Percentiles rank a stretch among this genome's conserved stretches.
Conservation (phyloP, 2,113 vertebrate species). For the Hippoglossus stenolepis region DNA sequence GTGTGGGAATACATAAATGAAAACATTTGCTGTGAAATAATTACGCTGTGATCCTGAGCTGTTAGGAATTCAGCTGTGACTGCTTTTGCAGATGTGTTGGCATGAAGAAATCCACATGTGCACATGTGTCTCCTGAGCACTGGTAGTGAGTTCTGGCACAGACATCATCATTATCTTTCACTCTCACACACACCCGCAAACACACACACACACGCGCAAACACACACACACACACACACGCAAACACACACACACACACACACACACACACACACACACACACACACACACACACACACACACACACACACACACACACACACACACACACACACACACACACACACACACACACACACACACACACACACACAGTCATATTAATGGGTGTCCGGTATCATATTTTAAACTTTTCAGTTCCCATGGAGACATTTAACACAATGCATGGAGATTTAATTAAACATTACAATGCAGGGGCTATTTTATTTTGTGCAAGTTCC, state of each 20-base stretch:
- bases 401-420: slow-evolving; percentile 43
- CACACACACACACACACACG: slow-evolving; percentile 8
- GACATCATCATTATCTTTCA: slow-evolving; percentile 15
- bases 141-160: slow-evolving; percentile 31
- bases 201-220: slow-evolving; percentile 13
- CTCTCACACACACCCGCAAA: too few relatives aligned
- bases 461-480: slow-evolving; percentile 19
- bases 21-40: slow-evolving; percentile 67
- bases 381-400: slow-evolving; percentile 12
- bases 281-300: too few relatives aligned
- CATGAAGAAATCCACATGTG: slow-evolving; percentile 51
- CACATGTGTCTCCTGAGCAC: slow-evolving; percentile 31
- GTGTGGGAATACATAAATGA: slow-evolving; percentile 63
- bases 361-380: slow-evolving; percentile 12
- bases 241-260: too few relatives aligned
- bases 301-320: too few relatives aligned
- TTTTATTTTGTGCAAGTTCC: slow-evolving; percentile 42
- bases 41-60: slow-evolving; percentile 51
- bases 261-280: slow-evolving; percentile 9
- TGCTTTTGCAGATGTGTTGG: slow-evolving; percentile 62
- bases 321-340: background rate
- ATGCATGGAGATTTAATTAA: slow-evolving; percentile 43
- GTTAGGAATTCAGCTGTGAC: slow-evolving; percentile 55
- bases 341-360: too few relatives aligned
- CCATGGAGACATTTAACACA: slow-evolving; percentile 23